A percentile compares a stretch with the other conserved stretches of the same genome.
Conservation (phyloP, 2,113 vertebrate species). For the Sakesphorus luctuosus region DNA sequence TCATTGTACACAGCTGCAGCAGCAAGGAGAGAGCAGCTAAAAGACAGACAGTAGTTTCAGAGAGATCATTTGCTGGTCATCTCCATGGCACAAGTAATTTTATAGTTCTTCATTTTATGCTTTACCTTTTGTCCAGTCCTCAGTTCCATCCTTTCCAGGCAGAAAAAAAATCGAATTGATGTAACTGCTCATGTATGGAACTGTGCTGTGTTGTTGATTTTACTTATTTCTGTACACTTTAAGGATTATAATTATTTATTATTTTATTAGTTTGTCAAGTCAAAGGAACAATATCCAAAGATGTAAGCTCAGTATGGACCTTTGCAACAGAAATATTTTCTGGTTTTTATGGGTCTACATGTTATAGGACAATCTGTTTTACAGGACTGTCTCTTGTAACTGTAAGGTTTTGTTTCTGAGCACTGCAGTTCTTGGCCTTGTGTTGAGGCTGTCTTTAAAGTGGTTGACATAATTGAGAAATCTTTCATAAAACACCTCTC, state of each 20-base stretch:
- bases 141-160: not conserved
- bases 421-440: not conserved
- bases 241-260: not conserved
- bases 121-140: not conserved
- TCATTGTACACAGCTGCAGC: not conserved
- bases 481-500: not conserved
- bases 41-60: not conserved
- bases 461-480: not conserved
- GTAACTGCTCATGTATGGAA: not conserved
- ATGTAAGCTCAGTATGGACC: not conserved
- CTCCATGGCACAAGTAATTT: not conserved
- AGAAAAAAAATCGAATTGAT: not conserved
- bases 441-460: not conserved
- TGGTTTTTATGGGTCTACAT: rapidly evolving
- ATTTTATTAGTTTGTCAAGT: not conserved
- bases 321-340: not conserved
- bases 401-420: not conserved
- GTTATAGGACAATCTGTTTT: not conserved
- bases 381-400: not conserved
- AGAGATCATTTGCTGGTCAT: not conserved
- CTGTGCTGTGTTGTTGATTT: not conserved
- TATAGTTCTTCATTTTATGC: not conserved
- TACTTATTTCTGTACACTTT: not conserved
- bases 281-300: not conserved
- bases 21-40: not conserved